These are phyloP conservation scores for Cyclophora punctaria DNA, from an alignment of 2,888 invertebrate species.

Conservation along the genomic window DNA sequence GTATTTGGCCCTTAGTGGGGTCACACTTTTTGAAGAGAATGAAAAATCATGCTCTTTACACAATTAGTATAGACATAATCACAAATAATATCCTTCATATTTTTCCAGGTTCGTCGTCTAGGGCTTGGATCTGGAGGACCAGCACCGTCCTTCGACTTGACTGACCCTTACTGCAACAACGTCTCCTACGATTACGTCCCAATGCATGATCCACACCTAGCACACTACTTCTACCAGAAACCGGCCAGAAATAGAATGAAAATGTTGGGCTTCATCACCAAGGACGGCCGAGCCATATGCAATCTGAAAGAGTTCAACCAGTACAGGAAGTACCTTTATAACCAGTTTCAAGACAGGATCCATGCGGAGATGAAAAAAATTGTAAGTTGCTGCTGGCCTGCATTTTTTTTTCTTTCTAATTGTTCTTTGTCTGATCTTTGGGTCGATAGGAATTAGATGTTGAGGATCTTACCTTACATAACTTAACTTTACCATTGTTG, in stretches of 20 bases:
- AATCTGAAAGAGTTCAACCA: slow-evolving; percentile 78
- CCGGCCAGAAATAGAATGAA: slow-evolving; percentile 57
- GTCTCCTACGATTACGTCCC: slow-evolving; percentile 73
- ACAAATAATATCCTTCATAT: too few species aligned
- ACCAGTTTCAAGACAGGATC: slow-evolving; percentile 71
- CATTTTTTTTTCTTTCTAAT: too few species aligned
- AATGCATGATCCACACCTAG: slow-evolving; percentile 75
- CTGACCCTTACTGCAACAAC: slow-evolving; percentile 63
- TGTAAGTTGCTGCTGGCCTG: slow-evolving; percentile 29
- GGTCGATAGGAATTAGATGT: too few species aligned
- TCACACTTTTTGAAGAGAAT: too few species aligned
- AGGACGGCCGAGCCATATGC: slow-evolving; percentile 77
- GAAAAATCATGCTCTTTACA: too few species aligned
- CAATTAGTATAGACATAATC: too few species aligned
- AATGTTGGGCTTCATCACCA: slow-evolving; percentile 72
- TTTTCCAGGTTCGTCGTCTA: slow-evolving; percentile 49
- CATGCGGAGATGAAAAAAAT: slow-evolving; percentile 54
- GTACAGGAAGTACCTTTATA: slow-evolving; percentile 76
- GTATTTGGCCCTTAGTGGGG: too few species aligned
- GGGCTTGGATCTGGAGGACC: slow-evolving; percentile 45
- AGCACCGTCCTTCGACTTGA: slow-evolving; percentile 54
- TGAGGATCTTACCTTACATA: too few species aligned
- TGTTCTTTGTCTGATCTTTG: too few species aligned
- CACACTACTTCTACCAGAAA: slow-evolving; percentile 64
- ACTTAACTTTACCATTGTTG: too few species aligned